Percentiles rank a stretch among this genome's conserved stretches.
Evolutionary conservation across 2,888 invertebrate genomes (phyloP).

Genomic region (Junonia oenone): DNA sequence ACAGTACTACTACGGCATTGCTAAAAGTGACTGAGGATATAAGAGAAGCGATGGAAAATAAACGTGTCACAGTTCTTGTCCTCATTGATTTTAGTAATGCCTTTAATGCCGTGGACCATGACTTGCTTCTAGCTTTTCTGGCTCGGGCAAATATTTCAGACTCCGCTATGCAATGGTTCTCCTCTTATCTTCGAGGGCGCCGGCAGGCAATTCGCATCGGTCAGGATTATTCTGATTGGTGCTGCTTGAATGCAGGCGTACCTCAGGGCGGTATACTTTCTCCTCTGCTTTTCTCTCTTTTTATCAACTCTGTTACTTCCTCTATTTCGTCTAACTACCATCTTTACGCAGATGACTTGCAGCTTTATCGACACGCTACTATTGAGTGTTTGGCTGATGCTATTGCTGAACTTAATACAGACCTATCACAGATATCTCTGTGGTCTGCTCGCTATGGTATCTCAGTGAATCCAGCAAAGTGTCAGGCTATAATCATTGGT

Average conservation of each 20-base stretch:
- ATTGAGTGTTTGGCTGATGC: not conserved
- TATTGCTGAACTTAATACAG: not conserved
- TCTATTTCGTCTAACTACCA: not conserved
- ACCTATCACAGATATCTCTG: not conserved
- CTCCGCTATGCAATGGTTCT: not conserved
- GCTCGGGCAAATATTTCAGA: not conserved
- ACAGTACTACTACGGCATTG: not conserved
- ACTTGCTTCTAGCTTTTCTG: not conserved
- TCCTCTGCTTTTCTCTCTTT: not conserved
- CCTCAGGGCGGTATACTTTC: conserved; percentile 1
- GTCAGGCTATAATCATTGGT: not conserved
- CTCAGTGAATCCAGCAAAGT: not conserved
- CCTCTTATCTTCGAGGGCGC: not conserved
- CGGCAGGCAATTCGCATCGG: not conserved
- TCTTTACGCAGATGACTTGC: not conserved
- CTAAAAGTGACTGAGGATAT: not conserved
- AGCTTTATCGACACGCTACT: not conserved
- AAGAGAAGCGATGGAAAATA: not conserved
- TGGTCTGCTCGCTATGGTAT: not conserved
- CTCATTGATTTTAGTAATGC: conserved; percentile 3
- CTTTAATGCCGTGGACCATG: conserved; percentile 1
- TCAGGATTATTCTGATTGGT: not conserved
- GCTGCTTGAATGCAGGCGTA: not conserved
- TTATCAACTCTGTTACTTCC: not conserved
- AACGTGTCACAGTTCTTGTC: not conserved